Evolutionary conservation across 2,113 vertebrate species (phyloP), one percentile per base, ranked within the genome.

Genomic region (Pseudopodoces humilis): DNA sequence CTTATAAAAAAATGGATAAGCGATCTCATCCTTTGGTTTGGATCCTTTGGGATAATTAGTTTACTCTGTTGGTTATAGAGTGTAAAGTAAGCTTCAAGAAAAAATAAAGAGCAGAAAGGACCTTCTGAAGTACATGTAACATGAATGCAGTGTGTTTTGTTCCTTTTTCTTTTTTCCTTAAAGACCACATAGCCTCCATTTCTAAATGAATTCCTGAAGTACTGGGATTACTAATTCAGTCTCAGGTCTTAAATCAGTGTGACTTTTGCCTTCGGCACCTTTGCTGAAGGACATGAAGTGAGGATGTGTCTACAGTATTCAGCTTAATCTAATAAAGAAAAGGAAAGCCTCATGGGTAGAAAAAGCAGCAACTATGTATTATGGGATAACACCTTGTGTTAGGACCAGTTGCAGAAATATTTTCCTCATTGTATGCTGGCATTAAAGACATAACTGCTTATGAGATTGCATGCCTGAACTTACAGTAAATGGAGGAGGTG

Each of bases 51-150:
- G 49, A 11, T 62, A 70, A 53, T 62, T 68, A 33, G 63, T 86
- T 83, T 83, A n/a, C 53, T 20, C 24, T 39, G 13, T 37, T 68
- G 49, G 14, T 81, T 90, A 35, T 39, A 31, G 35, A 90, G 7
- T 64, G 58, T 83, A 39, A 91, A 84, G 35, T 80, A 56, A 77
- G 37, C 65, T 69, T 91, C 4, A 71, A 83, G 62, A 79, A 72
- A 94, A 93, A 88, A 79, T 91, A 95, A 96, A 91, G 31, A 72
- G 25, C 75, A 49, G 46, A 81, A 88, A 50, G 46, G 47, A 88
- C 41, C 35, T 90, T 90, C 39, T 86, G 65, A 64, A 93, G 22
- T 83, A 74, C 12, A 30, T 0, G 0, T 59, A 76, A 22, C 47
- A 30, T 4, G 9, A 96, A 81, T 56, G 88, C 21, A 28, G 23